These are phyloP conservation scores for Sturmia bella DNA, from an alignment of 2,888 invertebrate genomes.

Conservation along the genomic window DNA sequence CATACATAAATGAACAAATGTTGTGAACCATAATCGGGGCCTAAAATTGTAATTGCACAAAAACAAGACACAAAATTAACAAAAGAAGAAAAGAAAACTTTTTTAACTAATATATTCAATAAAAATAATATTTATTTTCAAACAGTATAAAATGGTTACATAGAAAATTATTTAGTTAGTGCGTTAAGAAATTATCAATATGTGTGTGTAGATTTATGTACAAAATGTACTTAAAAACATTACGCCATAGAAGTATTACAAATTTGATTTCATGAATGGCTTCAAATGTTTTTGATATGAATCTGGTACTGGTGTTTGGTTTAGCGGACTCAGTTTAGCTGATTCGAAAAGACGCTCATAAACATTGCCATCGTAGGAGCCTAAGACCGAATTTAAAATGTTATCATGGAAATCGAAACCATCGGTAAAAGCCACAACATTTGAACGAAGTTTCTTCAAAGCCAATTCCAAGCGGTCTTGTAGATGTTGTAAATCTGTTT, in stretches of 20 bases:
- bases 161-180: too few species aligned
- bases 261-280: slow-evolving; percentile 89
- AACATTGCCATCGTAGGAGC: slow-evolving; percentile 92
- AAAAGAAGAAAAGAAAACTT: too few species aligned
- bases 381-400: slow-evolving; percentile 88
- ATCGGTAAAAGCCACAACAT: slow-evolving; percentile 95
- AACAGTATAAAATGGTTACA: too few species aligned
- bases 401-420: slow-evolving; percentile 93
- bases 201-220: neutral
- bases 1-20: too few species aligned
- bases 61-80: too few species aligned
- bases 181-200: neutral
- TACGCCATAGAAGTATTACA: slow-evolving; percentile 80
- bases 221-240: neutral
- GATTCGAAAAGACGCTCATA: slow-evolving; percentile 91
- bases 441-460: slow-evolving; percentile 88
- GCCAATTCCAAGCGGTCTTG: slow-evolving; percentile 88
- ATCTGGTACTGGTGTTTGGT: slow-evolving; percentile 89
- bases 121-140: too few species aligned
- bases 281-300: slow-evolving; percentile 87
- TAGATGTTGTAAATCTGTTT: slow-evolving; percentile 80
- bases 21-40: too few species aligned
- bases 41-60: too few species aligned
- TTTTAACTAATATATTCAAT: too few species aligned
- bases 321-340: slow-evolving; percentile 91